Conservation (phyloP, 2,888 invertebrate genomes). For the Dasysyrphus albostriatus region DNA sequence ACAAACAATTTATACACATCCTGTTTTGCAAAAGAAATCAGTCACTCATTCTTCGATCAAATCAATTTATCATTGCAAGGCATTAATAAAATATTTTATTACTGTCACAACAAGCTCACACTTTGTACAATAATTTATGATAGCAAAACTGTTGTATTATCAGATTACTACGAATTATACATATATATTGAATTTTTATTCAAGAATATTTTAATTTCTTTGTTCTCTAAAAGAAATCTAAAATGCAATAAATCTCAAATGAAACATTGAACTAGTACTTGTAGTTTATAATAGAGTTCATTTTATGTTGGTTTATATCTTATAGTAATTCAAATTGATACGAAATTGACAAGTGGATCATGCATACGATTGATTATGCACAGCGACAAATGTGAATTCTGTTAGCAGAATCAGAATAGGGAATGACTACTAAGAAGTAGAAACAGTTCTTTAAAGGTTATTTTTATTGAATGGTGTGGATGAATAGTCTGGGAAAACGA, state of each 20-base stretch:
- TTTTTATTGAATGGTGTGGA: too few species aligned
- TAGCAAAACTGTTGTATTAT: slow-evolving; percentile 5
- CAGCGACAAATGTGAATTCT: too few species aligned
- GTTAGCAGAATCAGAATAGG: too few species aligned
- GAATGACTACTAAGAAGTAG: too few species aligned
- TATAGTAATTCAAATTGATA: background rate
- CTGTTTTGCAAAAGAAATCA: slow-evolving; percentile 9
- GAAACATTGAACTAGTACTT: background rate
- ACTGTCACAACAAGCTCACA: slow-evolving; percentile 20
- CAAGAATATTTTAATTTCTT: slow-evolving; percentile 29
- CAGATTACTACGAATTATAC: background rate
- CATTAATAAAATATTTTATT: slow-evolving; percentile 16
- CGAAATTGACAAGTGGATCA: background rate
- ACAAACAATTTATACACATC: slow-evolving; percentile 5
- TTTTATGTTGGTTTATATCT: background rate
- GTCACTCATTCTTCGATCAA: background rate
- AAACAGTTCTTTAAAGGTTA: too few species aligned
- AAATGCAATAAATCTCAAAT: slow-evolving; percentile 16
- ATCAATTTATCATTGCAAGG: slow-evolving; percentile 3
- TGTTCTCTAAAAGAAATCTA: background rate
- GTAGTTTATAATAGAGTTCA: background rate
- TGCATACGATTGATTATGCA: too few species aligned
- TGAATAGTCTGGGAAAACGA: too few species aligned
- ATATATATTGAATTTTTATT: slow-evolving; percentile 12
- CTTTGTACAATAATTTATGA: slow-evolving; percentile 33